Percentiles rank a stretch among this genome's conserved stretches.
These are phyloP conservation scores for Aplodontia rufa DNA, from an alignment of 2,113 vertebrate genomes.

Conservation along the genomic window DNA sequence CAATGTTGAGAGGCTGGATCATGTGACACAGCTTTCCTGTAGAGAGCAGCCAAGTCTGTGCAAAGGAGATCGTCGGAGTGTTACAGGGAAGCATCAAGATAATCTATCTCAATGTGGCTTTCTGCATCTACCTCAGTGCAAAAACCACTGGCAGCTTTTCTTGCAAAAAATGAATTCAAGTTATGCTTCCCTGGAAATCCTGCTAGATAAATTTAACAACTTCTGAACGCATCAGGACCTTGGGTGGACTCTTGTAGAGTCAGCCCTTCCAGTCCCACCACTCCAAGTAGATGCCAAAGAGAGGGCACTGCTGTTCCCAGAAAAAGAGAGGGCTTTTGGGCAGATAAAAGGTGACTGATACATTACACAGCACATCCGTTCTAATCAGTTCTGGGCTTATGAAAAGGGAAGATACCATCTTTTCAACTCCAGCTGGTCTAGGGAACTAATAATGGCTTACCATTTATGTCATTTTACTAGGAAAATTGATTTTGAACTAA, in stretches of 20 bases:
- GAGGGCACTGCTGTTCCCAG: not conserved
- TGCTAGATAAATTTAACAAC: not conserved
- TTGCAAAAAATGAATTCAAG: not conserved
- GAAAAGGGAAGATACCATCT: not conserved
- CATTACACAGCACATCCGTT: not conserved
- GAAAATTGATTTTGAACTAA: constrained; percentile 24
- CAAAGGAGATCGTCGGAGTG: not conserved
- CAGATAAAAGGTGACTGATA: not conserved
- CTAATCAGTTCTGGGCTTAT: not conserved
- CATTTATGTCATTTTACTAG: not conserved
- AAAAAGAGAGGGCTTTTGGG: not conserved
- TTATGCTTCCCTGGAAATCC: not conserved
- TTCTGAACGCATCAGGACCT: not conserved
- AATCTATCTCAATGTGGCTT: not conserved
- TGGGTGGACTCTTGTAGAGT: not conserved
- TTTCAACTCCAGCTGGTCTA: not conserved
- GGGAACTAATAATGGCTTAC: not conserved
- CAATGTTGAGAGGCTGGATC: not conserved
- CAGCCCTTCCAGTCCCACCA: not conserved
- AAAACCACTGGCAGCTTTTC: not conserved
- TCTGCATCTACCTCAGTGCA: not conserved
- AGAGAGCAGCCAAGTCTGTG: not conserved
- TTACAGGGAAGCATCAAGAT: not conserved
- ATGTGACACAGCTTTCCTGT: not conserved
- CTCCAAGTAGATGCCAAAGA: not conserved